phyloP scores from a whole-genome alignment of 1,140 invertebrate genomes.

The Zaprionus nigranus region DNA sequence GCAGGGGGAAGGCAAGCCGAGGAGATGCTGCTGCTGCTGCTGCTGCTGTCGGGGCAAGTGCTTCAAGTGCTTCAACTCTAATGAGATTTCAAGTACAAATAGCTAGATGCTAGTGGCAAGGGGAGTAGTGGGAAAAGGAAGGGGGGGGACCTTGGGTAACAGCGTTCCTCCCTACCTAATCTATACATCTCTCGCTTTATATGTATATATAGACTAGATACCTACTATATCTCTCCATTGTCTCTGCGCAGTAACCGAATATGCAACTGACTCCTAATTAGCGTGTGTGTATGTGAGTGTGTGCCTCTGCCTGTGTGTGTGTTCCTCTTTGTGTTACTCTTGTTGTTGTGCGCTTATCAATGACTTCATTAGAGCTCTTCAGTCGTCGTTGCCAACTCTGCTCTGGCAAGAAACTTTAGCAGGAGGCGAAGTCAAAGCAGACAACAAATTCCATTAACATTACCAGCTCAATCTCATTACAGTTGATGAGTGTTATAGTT shows the following conservation, averaged over 20 bases:
- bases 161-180: background rate
- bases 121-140: background rate
- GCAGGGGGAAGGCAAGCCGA: background rate
- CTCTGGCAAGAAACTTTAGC: slow-evolving; percentile 41
- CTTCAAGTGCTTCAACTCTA: slow-evolving; percentile 79
- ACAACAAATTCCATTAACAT: slow-evolving; percentile 80
- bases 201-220: background rate
- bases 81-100: slow-evolving; percentile 82
- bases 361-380: slow-evolving; percentile 76
- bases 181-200: background rate
- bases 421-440: background rate
- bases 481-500: slow-evolving; percentile 56
- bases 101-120: slow-evolving; percentile 33
- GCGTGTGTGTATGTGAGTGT: slow-evolving; percentile 21
- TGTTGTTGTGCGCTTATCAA: slow-evolving; percentile 69
- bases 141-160: background rate
- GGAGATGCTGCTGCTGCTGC: slow-evolving; percentile 16
- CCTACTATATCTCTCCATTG: slow-evolving; percentile 48
- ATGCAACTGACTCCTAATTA: slow-evolving; percentile 72
- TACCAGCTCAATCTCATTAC: slow-evolving; percentile 72
- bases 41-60: slow-evolving; percentile 59
- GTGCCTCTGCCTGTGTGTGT: slow-evolving; percentile 14
- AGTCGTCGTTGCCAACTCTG: slow-evolving; percentile 33
- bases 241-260: slow-evolving; percentile 65
- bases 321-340: slow-evolving; percentile 16